Conservation (phyloP, 2,888 invertebrate genomes). For the Himalopsyche anomala region DNA sequence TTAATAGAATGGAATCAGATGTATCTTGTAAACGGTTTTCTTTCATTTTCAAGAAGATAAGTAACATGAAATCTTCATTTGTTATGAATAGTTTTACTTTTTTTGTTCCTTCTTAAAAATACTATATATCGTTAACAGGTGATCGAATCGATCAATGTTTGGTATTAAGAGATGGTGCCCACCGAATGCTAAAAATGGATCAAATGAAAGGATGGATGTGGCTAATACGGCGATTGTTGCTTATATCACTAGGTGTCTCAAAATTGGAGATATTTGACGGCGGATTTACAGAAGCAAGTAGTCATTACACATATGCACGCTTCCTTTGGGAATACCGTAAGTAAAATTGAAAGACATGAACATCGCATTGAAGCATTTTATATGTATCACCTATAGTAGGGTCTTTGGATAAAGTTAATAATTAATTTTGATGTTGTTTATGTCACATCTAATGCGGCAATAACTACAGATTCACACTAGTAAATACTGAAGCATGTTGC, state of each 20-base stretch:
- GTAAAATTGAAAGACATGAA: slow-evolving; percentile 61
- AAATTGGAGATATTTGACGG: slow-evolving; percentile 73
- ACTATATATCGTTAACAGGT: background rate
- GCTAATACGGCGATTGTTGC: slow-evolving; percentile 77
- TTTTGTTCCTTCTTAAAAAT: too few species aligned
- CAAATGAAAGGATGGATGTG: slow-evolving; percentile 76
- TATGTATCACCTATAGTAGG: too few species aligned
- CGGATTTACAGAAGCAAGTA: slow-evolving; percentile 74
- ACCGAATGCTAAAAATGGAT: slow-evolving; percentile 43
- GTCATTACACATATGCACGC: slow-evolving; percentile 76
- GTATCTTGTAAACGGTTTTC: too few species aligned
- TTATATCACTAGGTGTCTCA: slow-evolving; percentile 73
- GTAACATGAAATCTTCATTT: too few species aligned
- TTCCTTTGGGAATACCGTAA: slow-evolving; percentile 77
- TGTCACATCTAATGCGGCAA: too few species aligned
- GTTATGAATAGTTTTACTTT: too few species aligned
- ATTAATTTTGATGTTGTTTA: background rate
- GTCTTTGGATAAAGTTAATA: background rate
- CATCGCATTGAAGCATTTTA: background rate
- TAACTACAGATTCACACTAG: too few species aligned
- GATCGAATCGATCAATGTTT: slow-evolving; percentile 44
- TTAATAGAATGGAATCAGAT: too few species aligned
- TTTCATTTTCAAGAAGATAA: too few species aligned
- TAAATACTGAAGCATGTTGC: too few species aligned
- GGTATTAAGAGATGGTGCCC: slow-evolving; percentile 44